A percentile compares a stretch with the other conserved stretches of the same genome.
Evolutionary conservation across 2,888 invertebrate species (phyloP).

Genomic region (Matsumyia berberina): DNA sequence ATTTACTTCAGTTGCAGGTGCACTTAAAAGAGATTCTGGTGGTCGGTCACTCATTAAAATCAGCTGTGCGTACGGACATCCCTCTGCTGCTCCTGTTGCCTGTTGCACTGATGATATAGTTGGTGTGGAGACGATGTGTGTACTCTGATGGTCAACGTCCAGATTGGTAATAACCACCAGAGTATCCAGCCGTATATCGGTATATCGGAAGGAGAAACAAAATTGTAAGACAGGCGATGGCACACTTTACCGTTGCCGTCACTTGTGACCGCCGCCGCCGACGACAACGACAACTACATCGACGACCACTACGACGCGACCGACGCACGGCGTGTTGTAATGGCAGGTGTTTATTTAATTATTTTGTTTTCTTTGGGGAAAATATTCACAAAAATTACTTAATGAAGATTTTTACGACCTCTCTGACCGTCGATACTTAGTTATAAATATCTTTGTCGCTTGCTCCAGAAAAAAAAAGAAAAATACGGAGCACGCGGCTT

Average conservation of each 20-base stretch:
- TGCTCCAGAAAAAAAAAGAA: constrained; percentile 47
- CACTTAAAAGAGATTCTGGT: constrained; percentile 67
- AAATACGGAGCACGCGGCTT: constrained; percentile 30
- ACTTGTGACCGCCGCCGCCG: constrained; percentile 29
- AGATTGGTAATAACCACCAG: constrained; percentile 59
- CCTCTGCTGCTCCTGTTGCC: constrained; percentile 42
- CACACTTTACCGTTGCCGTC: constrained; percentile 74
- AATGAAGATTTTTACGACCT: constrained; percentile 72
- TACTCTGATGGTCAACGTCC: constrained; percentile 57
- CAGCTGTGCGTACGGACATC: constrained; percentile 63
- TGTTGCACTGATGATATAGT: constrained; percentile 47
- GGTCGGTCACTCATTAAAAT: constrained; percentile 71
- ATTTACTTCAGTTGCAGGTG: constrained; percentile 73
- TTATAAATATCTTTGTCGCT: constrained; percentile 65
- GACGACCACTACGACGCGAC: constrained; percentile 3
- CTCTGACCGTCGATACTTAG: constrained; percentile 56
- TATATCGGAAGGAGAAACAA: constrained; percentile 46
- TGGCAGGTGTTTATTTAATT: constrained; percentile 76
- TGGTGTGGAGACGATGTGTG: constrained; percentile 39
- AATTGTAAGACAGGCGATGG: constrained; percentile 63
- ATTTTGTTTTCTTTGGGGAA: constrained; percentile 68
- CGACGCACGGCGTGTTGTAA: constrained; percentile 57
- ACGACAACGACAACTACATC: constrained; percentile 14
- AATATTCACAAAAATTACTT: constrained; percentile 70
- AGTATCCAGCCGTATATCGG: constrained; percentile 22